Evolutionary conservation across 1,140 invertebrate species (phyloP), one percentile per base, ranked within the genome.

Genomic region (Dryas iulia): DNA sequence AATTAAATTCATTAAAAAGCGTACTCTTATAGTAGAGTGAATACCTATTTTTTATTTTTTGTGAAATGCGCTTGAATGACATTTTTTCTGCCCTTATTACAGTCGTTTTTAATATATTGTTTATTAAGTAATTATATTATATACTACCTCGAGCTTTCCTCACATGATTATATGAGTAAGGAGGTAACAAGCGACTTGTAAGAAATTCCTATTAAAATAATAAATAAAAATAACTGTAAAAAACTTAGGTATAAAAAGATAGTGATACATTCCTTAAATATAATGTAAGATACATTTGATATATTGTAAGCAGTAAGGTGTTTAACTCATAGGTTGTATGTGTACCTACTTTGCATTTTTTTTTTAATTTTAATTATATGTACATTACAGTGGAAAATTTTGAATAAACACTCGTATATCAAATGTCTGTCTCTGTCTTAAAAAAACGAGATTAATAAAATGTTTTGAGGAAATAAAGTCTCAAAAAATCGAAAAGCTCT

Each of bases 121-220:
- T 39, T 39, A 21, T 21, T 47, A 10, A 21, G 18, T 10, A 30
- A 4, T 59, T 23, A 30, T 39, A 59, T 18, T 33, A 54, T 39
- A 14, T 33, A 59, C 62, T 70, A 70, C 68, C 62, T 70, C 68
- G 35, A 69, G 62, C 66, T 28, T 59, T 69, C 60, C 67, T 69
- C 39, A 69, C 6, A 25, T 53, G 59, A 59, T 59, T n/a, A 28
- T 54, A 64, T 26, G 11, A 64, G 56, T 66, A 59, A n/a, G 26
- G 23, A 66, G 63, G 53, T 66, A 66, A 47, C 5, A 21, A n/a
- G 18, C 21, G 31, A 60, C 8, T 60, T 39, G 14, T 47, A 47
- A 47, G 10, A 14, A 47, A 18, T 47, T 47, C 39, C 39, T 47
- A 47, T 21, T 47, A 47, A 39, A 18, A 47, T 47, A 47, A 14